These are phyloP conservation scores for Oplegnathus fasciatus DNA, from an alignment of 2,113 vertebrate genomes.

Conservation along the genomic window DNA sequence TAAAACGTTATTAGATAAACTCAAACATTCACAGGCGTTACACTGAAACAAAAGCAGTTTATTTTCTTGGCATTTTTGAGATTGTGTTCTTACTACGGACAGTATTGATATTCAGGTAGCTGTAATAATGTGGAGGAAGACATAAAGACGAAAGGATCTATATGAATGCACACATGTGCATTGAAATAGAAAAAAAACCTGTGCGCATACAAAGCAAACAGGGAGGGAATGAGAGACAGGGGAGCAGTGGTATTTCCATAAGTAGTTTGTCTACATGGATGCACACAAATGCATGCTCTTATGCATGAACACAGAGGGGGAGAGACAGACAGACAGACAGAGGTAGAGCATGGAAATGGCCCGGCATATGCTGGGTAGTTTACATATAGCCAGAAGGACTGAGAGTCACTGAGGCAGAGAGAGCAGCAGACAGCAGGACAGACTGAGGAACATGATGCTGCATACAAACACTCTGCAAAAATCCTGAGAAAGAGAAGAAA, in stretches of 20 bases:
- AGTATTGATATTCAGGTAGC: background rate
- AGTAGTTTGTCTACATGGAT: conserved; percentile 50
- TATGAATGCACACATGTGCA: conserved; percentile 13
- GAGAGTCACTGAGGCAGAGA: conserved; percentile 45
- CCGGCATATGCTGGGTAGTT: conserved; percentile 32
- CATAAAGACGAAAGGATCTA: background rate
- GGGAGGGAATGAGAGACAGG: conserved; percentile 7
- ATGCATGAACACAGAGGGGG: conserved; percentile 57
- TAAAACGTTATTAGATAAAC: no score
- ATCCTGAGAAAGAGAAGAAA: background rate
- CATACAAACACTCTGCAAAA: conserved; percentile 42
- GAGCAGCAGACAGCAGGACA: conserved; percentile 55
- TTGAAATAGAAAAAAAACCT: background rate
- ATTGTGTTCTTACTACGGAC: background rate
- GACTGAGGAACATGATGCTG: conserved; percentile 42
- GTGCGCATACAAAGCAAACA: background rate
- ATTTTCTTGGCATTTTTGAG: background rate
- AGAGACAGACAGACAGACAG: conserved; percentile 20
- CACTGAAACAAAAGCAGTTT: background rate
- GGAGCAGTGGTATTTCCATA: conserved; percentile 38
- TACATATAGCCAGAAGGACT: conserved; percentile 46
- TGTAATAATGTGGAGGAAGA: background rate
- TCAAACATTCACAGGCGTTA: background rate
- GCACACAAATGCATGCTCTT: conserved; percentile 51
- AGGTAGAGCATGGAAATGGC: conserved; percentile 34